A percentile compares a stretch with the other conserved stretches of the same genome.
These are phyloP conservation scores for Siphlonurus alternatus DNA, from an alignment of 2,888 invertebrate species.

Conservation along the genomic window DNA sequence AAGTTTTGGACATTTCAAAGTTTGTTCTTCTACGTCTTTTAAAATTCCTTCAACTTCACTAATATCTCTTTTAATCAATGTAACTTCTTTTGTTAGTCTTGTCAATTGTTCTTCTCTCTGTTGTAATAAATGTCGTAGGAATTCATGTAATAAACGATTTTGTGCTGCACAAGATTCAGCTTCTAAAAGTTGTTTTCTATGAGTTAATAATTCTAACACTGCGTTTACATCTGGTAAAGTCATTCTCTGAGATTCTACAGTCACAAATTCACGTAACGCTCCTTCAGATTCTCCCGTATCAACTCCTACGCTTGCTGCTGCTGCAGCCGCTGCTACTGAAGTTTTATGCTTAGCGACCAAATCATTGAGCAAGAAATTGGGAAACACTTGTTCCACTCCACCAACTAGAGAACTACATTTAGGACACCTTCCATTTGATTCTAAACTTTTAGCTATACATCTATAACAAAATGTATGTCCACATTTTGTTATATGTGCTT, in stretches of 20 bases:
- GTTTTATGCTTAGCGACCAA: slow-evolving; percentile 53
- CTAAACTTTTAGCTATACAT: slow-evolving; percentile 55
- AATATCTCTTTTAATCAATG: slow-evolving; percentile 56
- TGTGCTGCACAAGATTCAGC: slow-evolving; percentile 66
- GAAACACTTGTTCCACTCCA: slow-evolving; percentile 57
- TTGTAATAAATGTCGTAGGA: slow-evolving; percentile 55
- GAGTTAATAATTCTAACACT: slow-evolving; percentile 60
- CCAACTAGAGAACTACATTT: slow-evolving; percentile 61
- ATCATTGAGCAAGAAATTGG: slow-evolving; percentile 73
- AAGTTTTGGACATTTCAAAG: slow-evolving; percentile 34
- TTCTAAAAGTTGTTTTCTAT: slow-evolving; percentile 61
- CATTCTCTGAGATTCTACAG: slow-evolving; percentile 50
- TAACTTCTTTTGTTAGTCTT: slow-evolving; percentile 50
- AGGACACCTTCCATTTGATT: slow-evolving; percentile 54
- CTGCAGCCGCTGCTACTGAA: slow-evolving; percentile 16
- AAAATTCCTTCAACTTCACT: slow-evolving; percentile 50
- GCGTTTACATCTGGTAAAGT: slow-evolving; percentile 64
- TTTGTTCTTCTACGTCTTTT: slow-evolving; percentile 16
- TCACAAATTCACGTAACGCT: slow-evolving; percentile 43
- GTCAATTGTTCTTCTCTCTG: slow-evolving; percentile 50
- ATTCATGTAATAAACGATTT: slow-evolving; percentile 66
- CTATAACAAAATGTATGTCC: slow-evolving; percentile 82
- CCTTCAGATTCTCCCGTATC: slow-evolving; percentile 24
- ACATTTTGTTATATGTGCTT: slow-evolving; percentile 80
- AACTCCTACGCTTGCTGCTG: slow-evolving; percentile 16